A percentile compares a stretch with the other conserved stretches of the same genome.
Evolutionary conservation across 2,113 vertebrate species (phyloP).

Genomic region (Toxotes chatareus): DNA sequence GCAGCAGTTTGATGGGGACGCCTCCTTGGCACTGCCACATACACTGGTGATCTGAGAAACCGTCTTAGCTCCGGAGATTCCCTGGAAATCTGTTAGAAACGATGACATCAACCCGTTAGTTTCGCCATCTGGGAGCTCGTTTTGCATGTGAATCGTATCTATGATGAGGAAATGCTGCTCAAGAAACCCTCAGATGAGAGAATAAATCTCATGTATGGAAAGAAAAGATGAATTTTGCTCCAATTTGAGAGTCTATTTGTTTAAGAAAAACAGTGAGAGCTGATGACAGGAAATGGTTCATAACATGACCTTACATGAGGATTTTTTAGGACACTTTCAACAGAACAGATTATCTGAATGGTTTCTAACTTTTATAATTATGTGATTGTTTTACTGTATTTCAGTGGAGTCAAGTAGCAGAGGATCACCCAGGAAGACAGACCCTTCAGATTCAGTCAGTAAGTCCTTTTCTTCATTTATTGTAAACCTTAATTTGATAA

Average conservation of each 20-base stretch:
- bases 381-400: background rate
- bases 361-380: background rate
- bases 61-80: slow-evolving; percentile 9
- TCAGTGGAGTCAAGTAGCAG: slow-evolving; percentile 81
- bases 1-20: slow-evolving; percentile 21
- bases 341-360: background rate
- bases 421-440: slow-evolving; percentile 66
- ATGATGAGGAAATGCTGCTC: background rate
- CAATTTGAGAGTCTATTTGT: background rate
- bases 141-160: background rate
- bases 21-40: background rate
- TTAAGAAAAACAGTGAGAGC: slow-evolving; percentile 12
- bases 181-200: background rate
- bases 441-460: slow-evolving; percentile 76
- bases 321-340: background rate
- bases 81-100: slow-evolving; percentile 30
- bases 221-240: slow-evolving; percentile 1
- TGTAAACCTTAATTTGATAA: background rate
- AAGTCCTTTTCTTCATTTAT: slow-evolving; percentile 59
- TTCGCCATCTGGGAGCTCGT: slow-evolving; percentile 10
- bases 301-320: background rate
- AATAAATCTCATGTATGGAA: slow-evolving; percentile 14
- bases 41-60: slow-evolving; percentile 17
- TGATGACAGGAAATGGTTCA: background rate
- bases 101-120: slow-evolving; percentile 17